A percentile compares a stretch with the other conserved stretches of the same genome.
Evolutionary conservation across 2,888 invertebrate species (phyloP).

Genomic region (Plutella xylostella): DNA sequence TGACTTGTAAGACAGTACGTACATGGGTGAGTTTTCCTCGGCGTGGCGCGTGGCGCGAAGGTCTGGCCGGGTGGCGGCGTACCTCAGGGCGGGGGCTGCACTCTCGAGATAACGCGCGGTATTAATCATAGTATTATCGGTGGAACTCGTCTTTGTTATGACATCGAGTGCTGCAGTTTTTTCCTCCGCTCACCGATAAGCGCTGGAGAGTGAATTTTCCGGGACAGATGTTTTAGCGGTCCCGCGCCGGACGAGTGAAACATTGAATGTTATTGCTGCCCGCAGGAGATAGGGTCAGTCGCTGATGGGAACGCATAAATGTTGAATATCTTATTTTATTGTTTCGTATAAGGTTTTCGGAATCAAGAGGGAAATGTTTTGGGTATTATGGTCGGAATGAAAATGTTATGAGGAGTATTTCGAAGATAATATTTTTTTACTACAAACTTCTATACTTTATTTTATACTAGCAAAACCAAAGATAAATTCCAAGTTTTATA

Average conservation of each 20-base stretch:
- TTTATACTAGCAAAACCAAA: too few species aligned
- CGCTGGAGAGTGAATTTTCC: conserved; percentile 64
- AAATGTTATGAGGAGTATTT: too few species aligned
- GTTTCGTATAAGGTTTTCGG: background rate
- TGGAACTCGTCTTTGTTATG: conserved; percentile 65
- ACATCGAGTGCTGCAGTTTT: conserved; percentile 67
- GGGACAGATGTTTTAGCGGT: conserved; percentile 67
- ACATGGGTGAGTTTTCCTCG: background rate
- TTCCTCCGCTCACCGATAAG: conserved; percentile 58
- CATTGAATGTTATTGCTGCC: conserved; percentile 45
- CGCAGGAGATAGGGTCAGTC: conserved; percentile 2
- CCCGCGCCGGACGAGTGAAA: conserved; percentile 36
- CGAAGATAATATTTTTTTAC: too few species aligned
- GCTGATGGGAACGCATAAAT: background rate
- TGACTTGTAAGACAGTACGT: conserved; percentile 7
- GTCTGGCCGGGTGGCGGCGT: conserved; percentile 19
- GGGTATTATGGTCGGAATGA: too few species aligned
- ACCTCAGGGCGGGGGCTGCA: conserved; percentile 53
- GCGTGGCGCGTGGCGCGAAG: background rate
- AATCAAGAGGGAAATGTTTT: too few species aligned
- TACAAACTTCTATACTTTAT: too few species aligned
- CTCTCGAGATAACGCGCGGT: conserved; percentile 65
- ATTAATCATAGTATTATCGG: conserved; percentile 70
- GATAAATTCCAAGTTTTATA: too few species aligned
- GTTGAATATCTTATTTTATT: conserved; percentile 1